Conservation (phyloP, 92 coral and sea anemone species). For the Actinostola sp. region DNA sequence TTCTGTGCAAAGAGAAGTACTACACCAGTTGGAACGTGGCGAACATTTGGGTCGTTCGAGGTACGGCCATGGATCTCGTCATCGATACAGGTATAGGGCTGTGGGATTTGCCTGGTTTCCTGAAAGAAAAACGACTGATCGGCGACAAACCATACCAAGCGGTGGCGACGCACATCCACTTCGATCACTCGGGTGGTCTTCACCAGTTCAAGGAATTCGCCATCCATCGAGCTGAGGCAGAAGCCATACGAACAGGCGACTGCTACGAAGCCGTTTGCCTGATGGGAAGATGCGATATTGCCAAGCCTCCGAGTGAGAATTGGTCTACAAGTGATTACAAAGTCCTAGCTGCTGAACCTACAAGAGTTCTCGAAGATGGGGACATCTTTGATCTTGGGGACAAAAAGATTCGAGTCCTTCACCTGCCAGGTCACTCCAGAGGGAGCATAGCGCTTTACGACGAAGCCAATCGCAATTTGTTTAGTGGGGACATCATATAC, state of each 20-base stretch:
- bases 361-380: slow-evolving; percentile 64
- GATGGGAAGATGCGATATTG: slow-evolving; percentile 44
- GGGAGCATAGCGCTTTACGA: slow-evolving; percentile 82
- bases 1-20: slow-evolving; percentile 62
- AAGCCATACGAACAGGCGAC: slow-evolving; percentile 64
- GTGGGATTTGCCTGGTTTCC: slow-evolving; percentile 82
- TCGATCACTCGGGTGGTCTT: slow-evolving; percentile 86
- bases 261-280: slow-evolving; percentile 64
- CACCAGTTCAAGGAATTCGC: slow-evolving; percentile 84
- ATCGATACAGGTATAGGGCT: slow-evolving; percentile 82
- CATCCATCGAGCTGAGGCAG: slow-evolving; percentile 70
- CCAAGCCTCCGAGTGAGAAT: slow-evolving; percentile 51
- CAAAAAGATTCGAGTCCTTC: slow-evolving; percentile 63
- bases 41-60: slow-evolving; percentile 81
- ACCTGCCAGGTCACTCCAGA: slow-evolving; percentile 83
- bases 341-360: slow-evolving; percentile 69
- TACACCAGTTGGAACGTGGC: slow-evolving; percentile 68
- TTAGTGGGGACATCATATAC: slow-evolving; percentile 75
- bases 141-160: slow-evolving; percentile 73
- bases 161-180: slow-evolving; percentile 83
- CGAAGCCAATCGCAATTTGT: slow-evolving; percentile 55
- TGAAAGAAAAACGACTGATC: slow-evolving; percentile 53
- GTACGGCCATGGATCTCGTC: slow-evolving; percentile 64
- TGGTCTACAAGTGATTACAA: slow-evolving; percentile 62
- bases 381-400: slow-evolving; percentile 77